These are phyloP conservation scores for Palythoa heliodiscus DNA, from an alignment of 92 coral and sea anemone genomes.

Conservation along the genomic window DNA sequence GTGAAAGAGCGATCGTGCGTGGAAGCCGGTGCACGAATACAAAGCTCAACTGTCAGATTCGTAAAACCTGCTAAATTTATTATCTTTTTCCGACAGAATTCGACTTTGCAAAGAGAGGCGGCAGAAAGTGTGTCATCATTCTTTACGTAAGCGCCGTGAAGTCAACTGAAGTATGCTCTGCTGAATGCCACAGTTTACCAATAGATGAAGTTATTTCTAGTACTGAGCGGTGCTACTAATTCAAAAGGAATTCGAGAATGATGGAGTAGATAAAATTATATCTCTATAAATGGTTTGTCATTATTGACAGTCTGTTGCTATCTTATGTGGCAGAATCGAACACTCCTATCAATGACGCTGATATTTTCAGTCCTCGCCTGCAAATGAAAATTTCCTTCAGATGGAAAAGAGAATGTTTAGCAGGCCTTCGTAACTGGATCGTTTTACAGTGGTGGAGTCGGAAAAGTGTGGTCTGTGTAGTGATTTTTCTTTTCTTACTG, in stretches of 20 bases:
- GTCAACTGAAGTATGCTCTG: constrained; percentile 1
- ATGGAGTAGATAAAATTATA: background rate
- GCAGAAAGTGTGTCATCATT: constrained; percentile 21
- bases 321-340: constrained; percentile 42
- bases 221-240: background rate
- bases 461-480: constrained; percentile 5
- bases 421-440: constrained; percentile 38
- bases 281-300: constrained; percentile 26
- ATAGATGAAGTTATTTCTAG: background rate
- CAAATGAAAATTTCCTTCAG: constrained; percentile 46
- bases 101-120: constrained; percentile 39
- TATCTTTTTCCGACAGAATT: constrained; percentile 21
- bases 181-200: constrained; percentile 16
- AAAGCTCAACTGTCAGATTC: constrained; percentile 1
- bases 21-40: constrained; percentile 12
- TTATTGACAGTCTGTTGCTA: background rate
- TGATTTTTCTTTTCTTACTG: background rate
- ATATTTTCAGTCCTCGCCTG: constrained; percentile 13
- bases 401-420: constrained; percentile 47
- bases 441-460: constrained; percentile 15
- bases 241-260: background rate
- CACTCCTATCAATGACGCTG: constrained; percentile 21
- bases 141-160: constrained; percentile 28
- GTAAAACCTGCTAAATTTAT: constrained; percentile 20
- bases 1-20: constrained; percentile 15